Conservation (phyloP, 2,113 vertebrate species). For the Nycticebus coucang region DNA sequence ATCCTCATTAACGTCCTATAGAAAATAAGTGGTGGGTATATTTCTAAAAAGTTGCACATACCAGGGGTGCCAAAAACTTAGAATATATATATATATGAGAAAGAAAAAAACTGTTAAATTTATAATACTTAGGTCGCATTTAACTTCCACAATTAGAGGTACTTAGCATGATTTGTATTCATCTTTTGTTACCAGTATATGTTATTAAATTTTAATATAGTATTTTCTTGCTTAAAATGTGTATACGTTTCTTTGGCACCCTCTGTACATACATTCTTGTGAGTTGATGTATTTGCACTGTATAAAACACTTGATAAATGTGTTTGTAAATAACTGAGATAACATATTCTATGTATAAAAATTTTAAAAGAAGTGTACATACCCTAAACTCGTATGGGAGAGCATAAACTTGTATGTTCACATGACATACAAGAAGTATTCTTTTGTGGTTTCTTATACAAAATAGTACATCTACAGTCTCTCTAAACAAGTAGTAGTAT, state of each 20-base stretch:
- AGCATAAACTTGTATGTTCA: background rate
- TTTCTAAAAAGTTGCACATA: background rate
- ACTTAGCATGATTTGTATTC: no score
- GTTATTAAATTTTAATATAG: background rate
- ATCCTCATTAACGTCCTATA: background rate
- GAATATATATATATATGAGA: no score
- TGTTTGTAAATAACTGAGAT: conserved; percentile 48
- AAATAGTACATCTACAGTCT: background rate
- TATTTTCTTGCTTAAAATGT: no score
- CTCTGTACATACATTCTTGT: background rate
- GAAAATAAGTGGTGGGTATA: background rate
- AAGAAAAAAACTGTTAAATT: no score
- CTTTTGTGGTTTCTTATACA: background rate
- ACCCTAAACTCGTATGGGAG: background rate
- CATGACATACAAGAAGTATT: background rate
- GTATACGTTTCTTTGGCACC: no score
- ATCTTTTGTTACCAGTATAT: no score
- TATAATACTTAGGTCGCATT: no score
- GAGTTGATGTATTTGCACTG: conserved; percentile 9
- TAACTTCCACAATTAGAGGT: no score
- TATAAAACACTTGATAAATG: background rate
- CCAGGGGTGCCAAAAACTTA: no score
- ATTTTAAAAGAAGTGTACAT: conserved; percentile 30
- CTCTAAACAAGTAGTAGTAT: conserved; percentile 33
- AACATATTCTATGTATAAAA: background rate